Percentiles rank a stretch among this genome's conserved stretches.
These are phyloP conservation scores for Campoletis sonorensis DNA, from an alignment of 1,140 invertebrate species.

Conservation along the genomic window DNA sequence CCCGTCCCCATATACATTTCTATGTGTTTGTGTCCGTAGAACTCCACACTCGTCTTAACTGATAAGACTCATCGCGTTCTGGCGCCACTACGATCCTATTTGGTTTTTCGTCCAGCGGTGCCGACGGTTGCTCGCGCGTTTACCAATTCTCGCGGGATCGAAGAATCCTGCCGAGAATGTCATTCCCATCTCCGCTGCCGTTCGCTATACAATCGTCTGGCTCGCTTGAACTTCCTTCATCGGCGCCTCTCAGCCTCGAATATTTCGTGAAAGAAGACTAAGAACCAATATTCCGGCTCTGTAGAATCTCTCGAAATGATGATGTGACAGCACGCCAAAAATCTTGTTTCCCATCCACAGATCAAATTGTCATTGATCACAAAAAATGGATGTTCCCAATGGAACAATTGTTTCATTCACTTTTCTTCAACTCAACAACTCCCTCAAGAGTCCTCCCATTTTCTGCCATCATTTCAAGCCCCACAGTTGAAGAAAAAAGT, in stretches of 20 bases:
- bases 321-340: too few species aligned
- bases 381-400: too few species aligned
- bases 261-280: not conserved
- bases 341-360: too few species aligned
- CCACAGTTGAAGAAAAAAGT: not conserved
- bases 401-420: too few species aligned
- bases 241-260: not conserved
- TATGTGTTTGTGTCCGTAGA: not conserved
- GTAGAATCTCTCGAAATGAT: too few species aligned
- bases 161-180: constrained; percentile 34
- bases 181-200: constrained; percentile 7
- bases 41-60: constrained; percentile 19
- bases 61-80: constrained; percentile 47
- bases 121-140: constrained; percentile 26
- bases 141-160: constrained; percentile 33
- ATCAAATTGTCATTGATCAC: too few species aligned
- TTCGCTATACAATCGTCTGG: not conserved
- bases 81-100: constrained; percentile 43
- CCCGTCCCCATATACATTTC: not conserved
- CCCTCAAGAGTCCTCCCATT: too few species aligned
- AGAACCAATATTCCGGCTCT: not conserved
- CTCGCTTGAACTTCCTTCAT: not conserved
- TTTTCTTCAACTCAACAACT: too few species aligned
- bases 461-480: not conserved
- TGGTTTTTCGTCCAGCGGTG: constrained; percentile 3